phyloP scores from a whole-genome alignment of 2,888 invertebrate genomes.

The Pterostichus niger region DNA sequence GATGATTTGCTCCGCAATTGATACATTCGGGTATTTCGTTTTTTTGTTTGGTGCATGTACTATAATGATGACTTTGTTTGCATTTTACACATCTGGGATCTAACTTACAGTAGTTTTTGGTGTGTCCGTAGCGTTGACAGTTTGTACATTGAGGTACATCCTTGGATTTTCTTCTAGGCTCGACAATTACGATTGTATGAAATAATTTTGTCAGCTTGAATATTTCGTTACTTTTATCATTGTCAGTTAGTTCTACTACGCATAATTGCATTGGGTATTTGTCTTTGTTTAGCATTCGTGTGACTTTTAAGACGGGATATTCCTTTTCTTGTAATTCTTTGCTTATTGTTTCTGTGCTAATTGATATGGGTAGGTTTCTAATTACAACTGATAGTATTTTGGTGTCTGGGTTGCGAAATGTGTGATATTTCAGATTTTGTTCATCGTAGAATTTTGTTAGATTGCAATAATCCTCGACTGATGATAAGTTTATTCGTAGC shows the following conservation, averaged over 20 bases:
- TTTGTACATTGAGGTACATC: neutral
- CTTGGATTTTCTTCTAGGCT: neutral
- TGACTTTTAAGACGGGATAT: neutral
- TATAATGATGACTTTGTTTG: neutral
- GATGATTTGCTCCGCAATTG: neutral
- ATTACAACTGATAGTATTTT: conserved; percentile 20
- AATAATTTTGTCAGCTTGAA: neutral
- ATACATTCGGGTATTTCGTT: neutral
- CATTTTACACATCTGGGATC: conserved; percentile 5
- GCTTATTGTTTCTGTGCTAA: neutral
- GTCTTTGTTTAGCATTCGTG: too few relatives aligned
- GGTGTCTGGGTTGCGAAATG: conserved; percentile 21
- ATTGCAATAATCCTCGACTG: neutral
- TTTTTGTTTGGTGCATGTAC: neutral
- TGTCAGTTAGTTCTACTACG: too few relatives aligned
- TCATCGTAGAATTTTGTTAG: conserved; percentile 10
- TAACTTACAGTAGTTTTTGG: neutral
- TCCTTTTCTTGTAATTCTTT: neutral
- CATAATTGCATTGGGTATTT: too few relatives aligned
- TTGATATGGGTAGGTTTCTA: conserved; percentile 15
- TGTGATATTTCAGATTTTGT: conserved; percentile 30
- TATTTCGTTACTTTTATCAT: neutral
- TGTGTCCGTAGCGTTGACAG: conserved; percentile 5
- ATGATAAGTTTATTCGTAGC: conserved; percentile 5
- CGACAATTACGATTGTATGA: neutral